These are phyloP conservation scores for Epinephelus awoara DNA, from an alignment of 2,797 vertebrate genomes.

Conservation along the genomic window DNA sequence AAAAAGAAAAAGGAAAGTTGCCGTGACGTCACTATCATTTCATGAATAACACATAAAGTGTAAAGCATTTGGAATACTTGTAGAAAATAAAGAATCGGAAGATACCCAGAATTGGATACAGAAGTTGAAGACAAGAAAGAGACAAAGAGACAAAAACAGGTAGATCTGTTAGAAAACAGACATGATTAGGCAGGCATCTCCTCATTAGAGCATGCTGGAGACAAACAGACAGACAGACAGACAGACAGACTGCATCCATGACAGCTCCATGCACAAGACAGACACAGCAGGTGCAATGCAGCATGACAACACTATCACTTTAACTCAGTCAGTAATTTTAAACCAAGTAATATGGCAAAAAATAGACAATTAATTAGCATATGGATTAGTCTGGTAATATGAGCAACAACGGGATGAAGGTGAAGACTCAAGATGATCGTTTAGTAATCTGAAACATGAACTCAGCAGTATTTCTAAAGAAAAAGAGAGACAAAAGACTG, in stretches of 20 bases:
- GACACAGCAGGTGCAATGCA: conserved; percentile 63
- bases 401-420: conserved; percentile 54
- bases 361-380: conserved; percentile 37
- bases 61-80: conserved; percentile 55
- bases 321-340: conserved; percentile 38
- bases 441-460: conserved; percentile 37
- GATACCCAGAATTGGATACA: conserved; percentile 87
- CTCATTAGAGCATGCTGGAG: conserved; percentile 76
- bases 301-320: conserved; percentile 39
- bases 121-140: conserved; percentile 81
- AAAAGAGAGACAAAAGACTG: conserved; percentile 38
- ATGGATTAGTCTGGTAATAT: conserved; percentile 60
- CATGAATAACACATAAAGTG: conserved; percentile 57
- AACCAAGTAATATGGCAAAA: conserved; percentile 10
- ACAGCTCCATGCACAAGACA: conserved; percentile 67
- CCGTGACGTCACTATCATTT: conserved; percentile 48
- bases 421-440: conserved; percentile 47
- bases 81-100: conserved; percentile 36
- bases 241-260: conserved; percentile 50
- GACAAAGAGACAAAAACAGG: conserved; percentile 84
- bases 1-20: conserved; percentile 23
- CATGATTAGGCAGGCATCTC: conserved; percentile 79
- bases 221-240: conserved; percentile 53
- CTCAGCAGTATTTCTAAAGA: conserved; percentile 20
- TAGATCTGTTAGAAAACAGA: conserved; percentile 84